Conservation (phyloP, 2,797 vertebrate genomes). For the Gymnothorax javanicus region DNA sequence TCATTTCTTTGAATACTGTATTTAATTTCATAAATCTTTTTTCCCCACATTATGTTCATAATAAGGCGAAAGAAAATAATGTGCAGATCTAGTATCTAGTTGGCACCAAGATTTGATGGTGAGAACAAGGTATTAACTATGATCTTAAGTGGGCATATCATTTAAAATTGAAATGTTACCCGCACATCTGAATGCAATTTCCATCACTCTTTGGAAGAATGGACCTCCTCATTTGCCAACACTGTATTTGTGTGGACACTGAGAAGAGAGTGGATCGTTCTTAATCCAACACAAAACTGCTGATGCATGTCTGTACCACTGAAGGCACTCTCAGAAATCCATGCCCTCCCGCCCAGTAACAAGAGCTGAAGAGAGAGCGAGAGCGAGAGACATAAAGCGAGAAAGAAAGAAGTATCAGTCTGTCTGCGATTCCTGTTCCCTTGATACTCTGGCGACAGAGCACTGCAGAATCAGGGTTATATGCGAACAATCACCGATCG, state of each 20-base stretch:
- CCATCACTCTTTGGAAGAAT: conserved; percentile 37
- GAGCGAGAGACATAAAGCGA: not conserved
- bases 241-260: conserved; percentile 32
- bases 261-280: conserved; percentile 48
- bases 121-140: not conserved
- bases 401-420: not conserved
- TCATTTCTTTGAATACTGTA: too few relatives aligned
- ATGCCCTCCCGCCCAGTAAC: not conserved
- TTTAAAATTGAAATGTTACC: not conserved
- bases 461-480: not conserved
- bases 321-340: conserved; percentile 7
- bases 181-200: conserved; percentile 18
- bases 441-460: not conserved
- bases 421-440: not conserved
- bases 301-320: conserved; percentile 47
- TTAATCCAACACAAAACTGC: conserved; percentile 51
- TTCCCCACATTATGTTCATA: not conserved
- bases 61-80: not conserved
- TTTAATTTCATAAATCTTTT: too few relatives aligned
- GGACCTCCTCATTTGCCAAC: conserved; percentile 39
- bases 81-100: not conserved
- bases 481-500: not conserved
- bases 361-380: not conserved
- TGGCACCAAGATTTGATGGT: not conserved
- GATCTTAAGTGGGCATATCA: not conserved